Base-by-base conservation (phyloP, 2,888 invertebrate species). In the Deladenus siricidicola region DNA sequence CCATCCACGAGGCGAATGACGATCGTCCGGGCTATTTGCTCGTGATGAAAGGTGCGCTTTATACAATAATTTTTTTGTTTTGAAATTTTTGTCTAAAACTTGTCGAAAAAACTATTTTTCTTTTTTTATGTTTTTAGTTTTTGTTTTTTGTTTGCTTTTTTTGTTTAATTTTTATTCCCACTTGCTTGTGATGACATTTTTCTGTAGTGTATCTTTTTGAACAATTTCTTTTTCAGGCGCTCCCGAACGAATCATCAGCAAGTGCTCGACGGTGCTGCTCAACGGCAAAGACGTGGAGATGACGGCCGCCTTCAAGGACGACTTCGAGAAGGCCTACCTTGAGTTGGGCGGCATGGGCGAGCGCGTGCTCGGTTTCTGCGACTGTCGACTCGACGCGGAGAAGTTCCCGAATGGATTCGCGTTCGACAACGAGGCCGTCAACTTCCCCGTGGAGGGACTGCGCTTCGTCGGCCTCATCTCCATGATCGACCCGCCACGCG, bases 1-100 rank as follows among this genome's bases (percentile, higher is more conserved):
- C 93, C 21, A 84, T 92, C 68, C 94, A 94, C 80, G 92, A 93
- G 80, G 88, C 88, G 71, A 90, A 92, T 50, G 89, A 87, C 80
- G 90, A 90, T 79, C 89, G 89, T 82, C 55, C 80, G 26, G 86
- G 90, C 62, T 88, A 89, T 77, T 81, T 58, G 76, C 78, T 88
- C 65, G 86, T 86, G 26, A 85, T 88, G 84, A 88, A 87, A 79
- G 91, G 39, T 34, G n/a, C n/a, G n/a, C n/a, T n/a, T n/a, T n/a
- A n/a, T n/a, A n/a, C n/a, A n/a, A n/a, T n/a, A n/a, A n/a, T n/a
- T n/a, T n/a, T n/a, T n/a, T n/a, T n/a, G n/a, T n/a, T n/a, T n/a
- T n/a, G n/a, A n/a, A n/a, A n/a, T n/a, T n/a, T n/a, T n/a, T n/a
- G n/a, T n/a, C n/a, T n/a, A n/a, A n/a, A n/a, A n/a, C n/a, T n/a